phyloP scores from a whole-genome alignment of 64 coral and sea anemone species.

The Montipora sp. region DNA sequence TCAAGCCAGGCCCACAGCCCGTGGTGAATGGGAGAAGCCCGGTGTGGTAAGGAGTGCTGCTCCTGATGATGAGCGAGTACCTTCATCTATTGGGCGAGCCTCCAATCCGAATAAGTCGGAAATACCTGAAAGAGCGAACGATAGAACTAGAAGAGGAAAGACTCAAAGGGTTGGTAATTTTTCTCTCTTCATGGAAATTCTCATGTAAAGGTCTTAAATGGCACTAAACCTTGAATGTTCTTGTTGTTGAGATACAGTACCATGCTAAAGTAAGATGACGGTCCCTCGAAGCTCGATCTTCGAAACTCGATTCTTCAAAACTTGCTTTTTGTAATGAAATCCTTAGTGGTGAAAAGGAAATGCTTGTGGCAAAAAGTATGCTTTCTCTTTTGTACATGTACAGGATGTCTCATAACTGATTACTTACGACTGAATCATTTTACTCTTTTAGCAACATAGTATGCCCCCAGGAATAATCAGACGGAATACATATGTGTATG shows the following conservation, averaged over 20 bases:
- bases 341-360: too few species aligned
- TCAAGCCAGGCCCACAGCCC: background rate
- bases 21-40: slow-evolving; percentile 7
- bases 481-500: slow-evolving; percentile 86
- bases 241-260: too few species aligned
- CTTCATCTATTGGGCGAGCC: slow-evolving; percentile 80
- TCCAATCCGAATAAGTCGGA: slow-evolving; percentile 97
- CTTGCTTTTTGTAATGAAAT: too few species aligned
- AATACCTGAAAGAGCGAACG: slow-evolving; percentile 80
- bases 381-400: too few species aligned
- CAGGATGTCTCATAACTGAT: too few species aligned
- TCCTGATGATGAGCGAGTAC: slow-evolving; percentile 63
- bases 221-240: too few species aligned
- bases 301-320: too few species aligned
- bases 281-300: too few species aligned
- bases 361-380: too few species aligned
- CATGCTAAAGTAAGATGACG: too few species aligned
- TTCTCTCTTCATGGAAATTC: background rate
- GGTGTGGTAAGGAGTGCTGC: slow-evolving; percentile 48
- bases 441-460: slow-evolving; percentile 83
- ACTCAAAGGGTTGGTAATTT: slow-evolving; percentile 73
- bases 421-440: too few species aligned
- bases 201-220: too few species aligned
- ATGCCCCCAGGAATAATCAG: slow-evolving; percentile 92
- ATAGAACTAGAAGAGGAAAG: slow-evolving; percentile 70